Percentiles rank a stretch among this genome's conserved stretches.
phyloP scores from a whole-genome alignment of 2,888 invertebrate genomes.

The Gnatocerus cornutus region DNA sequence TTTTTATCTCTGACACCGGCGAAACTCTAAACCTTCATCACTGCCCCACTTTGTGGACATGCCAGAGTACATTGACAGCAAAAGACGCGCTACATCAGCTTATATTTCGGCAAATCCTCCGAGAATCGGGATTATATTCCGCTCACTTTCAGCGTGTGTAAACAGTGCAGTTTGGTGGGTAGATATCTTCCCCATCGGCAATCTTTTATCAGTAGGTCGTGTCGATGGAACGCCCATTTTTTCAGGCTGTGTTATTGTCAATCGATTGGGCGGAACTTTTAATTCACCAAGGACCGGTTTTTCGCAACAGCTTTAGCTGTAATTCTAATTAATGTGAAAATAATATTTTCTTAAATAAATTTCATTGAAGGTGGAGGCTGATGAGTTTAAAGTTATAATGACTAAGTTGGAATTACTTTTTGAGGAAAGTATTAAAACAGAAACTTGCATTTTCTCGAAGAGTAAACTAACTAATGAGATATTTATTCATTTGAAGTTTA shows the following conservation, averaged over 20 bases:
- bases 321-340: not conserved
- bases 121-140: constrained; percentile 26
- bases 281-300: constrained; percentile 15
- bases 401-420: not conserved
- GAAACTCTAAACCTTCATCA: too few species aligned
- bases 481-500: constrained; percentile 4
- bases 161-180: constrained; percentile 23
- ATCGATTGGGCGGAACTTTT: constrained; percentile 22
- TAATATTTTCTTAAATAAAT: not conserved
- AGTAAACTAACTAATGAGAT: not conserved
- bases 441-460: not conserved
- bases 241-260: not conserved
- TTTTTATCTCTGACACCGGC: not conserved
- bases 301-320: not conserved
- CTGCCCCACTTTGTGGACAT: not conserved
- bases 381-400: constrained; percentile 7
- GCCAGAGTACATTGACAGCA: not conserved
- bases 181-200: constrained; percentile 24
- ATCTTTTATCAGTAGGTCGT: constrained; percentile 26
- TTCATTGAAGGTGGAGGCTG: not conserved
- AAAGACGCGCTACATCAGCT: constrained; percentile 17
- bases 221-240: constrained; percentile 27
- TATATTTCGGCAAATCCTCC: constrained; percentile 27
- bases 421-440: not conserved
- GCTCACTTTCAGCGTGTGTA: constrained; percentile 19